Evolutionary conservation across 2,888 invertebrate species (phyloP).

Genomic region (Aethes cnicana): DNA sequence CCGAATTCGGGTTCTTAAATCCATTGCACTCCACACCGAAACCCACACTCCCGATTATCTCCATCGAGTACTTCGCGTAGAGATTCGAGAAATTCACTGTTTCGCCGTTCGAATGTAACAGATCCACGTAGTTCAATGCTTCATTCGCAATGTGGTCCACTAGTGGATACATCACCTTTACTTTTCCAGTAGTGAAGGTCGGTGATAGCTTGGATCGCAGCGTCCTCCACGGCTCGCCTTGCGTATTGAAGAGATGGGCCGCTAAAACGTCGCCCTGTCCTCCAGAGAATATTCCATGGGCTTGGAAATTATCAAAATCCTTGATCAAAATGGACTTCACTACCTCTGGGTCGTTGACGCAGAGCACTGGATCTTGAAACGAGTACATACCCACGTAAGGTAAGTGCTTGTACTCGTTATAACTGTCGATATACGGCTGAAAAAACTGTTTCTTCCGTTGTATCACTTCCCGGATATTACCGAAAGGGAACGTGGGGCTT

Average conservation of each 20-base stretch:
- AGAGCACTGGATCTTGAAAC: slow-evolving; percentile 82
- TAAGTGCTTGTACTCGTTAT: slow-evolving; percentile 74
- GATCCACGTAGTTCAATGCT: slow-evolving; percentile 67
- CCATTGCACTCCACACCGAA: slow-evolving; percentile 84
- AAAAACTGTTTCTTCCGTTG: slow-evolving; percentile 82
- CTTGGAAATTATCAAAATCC: slow-evolving; percentile 85
- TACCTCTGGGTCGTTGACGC: slow-evolving; percentile 84
- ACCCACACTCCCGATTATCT: slow-evolving; percentile 83
- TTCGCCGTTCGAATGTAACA: slow-evolving; percentile 48
- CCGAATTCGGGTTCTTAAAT: slow-evolving; percentile 77
- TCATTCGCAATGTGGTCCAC: slow-evolving; percentile 81
- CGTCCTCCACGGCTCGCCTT: slow-evolving; percentile 84
- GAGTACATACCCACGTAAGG: slow-evolving; percentile 84
- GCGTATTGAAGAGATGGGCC: slow-evolving; percentile 82
- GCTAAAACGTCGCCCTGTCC: slow-evolving; percentile 84
- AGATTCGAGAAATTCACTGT: slow-evolving; percentile 80
- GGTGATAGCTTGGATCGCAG: slow-evolving; percentile 85
- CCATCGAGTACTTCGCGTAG: slow-evolving; percentile 83
- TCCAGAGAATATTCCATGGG: slow-evolving; percentile 84
- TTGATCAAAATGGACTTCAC: slow-evolving; percentile 83
- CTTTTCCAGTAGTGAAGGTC: slow-evolving; percentile 85
- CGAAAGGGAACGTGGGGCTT: slow-evolving; percentile 84
- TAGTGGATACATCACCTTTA: slow-evolving; percentile 84
- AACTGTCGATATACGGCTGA: slow-evolving; percentile 82
- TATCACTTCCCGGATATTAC: slow-evolving; percentile 81